Evolutionary conservation across 2,888 invertebrate genomes (phyloP), one percentile per base, ranked within the genome.

Genomic region (Leptopterna dolabrata): DNA sequence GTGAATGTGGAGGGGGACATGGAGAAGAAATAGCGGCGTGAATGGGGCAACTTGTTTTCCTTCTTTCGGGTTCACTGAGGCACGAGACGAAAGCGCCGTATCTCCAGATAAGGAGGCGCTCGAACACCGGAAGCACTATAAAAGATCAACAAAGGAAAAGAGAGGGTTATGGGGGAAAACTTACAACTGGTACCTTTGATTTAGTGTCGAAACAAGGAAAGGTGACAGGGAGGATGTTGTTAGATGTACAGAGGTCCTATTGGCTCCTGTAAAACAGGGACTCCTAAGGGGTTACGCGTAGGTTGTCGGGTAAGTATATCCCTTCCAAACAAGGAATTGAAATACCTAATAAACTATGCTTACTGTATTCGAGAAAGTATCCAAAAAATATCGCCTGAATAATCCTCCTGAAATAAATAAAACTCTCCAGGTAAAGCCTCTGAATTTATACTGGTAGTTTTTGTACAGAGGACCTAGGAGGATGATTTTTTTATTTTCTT

Each of bases 51-150:
- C 63, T 63, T 63, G 63, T 63, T 63, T 63, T 63, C 63, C 24
- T 63, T 63, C 63, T 63, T 63, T 63, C 63, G 27, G 63, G 63
- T 63, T 63, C 63, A 63, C 63, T 63, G 63, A 24, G 63, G 63
- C 63, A 63, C 63, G 63, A 63, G 63, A 24, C 63, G 63, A 19
- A n/a, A 51, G 51, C 51, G 51, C n/a, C 16, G 51, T 51, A 24
- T 63, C 63, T 63, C 13, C 63, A 63, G 63, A 63, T 63, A 63
- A 63, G 63, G 27, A 24, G 24, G 63, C 63, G 63, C 24, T 24
- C 63, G 24, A 11, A 27, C 19, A 51, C 51, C 51, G 63, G 24
- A 63, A 11, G 63, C 63, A 24, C 24, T 63, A 63, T 63, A 63
- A 63, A 63, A 63, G 63, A 63, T 63, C 63, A 27, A 27, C 24